Conservation (phyloP, 1,140 invertebrate genomes). For the Aphis gossypii region DNA sequence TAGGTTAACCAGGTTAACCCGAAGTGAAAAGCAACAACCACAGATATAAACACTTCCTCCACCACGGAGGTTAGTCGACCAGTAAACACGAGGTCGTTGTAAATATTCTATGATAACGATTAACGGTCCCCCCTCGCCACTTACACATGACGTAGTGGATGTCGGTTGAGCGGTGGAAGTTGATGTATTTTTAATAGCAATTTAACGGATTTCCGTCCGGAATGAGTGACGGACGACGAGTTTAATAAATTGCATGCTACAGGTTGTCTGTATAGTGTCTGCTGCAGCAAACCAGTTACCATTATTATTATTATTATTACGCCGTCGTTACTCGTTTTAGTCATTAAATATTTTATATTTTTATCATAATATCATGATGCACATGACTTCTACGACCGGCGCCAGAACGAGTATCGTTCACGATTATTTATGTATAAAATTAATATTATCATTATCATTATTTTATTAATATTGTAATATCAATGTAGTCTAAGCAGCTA, state of each 20-base stretch:
- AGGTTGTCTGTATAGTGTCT: neutral
- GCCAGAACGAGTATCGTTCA: neutral
- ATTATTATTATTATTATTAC: neutral
- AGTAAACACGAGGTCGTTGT: neutral
- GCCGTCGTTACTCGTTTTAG: neutral
- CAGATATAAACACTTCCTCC: neutral
- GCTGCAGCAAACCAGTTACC: neutral
- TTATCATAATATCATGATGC: neutral
- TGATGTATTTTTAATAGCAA: slow-evolving; percentile 25
- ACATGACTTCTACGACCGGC: too few relatives aligned
- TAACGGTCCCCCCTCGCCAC: neutral
- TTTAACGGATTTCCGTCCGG: slow-evolving; percentile 23
- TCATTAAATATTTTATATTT: neutral
- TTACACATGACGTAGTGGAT: too few relatives aligned
- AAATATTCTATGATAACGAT: neutral
- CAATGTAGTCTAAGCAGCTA: neutral
- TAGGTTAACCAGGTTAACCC: too few relatives aligned
- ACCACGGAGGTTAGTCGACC: neutral
- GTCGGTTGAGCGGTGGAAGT: neutral
- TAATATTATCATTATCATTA: neutral
- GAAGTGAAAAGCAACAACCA: too few relatives aligned
- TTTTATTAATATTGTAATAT: neutral
- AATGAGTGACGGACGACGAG: neutral
- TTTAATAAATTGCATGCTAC: neutral
- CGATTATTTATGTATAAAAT: neutral